Base-by-base conservation (phyloP, 2,113 vertebrate species). In the Puma concolor region DNA sequence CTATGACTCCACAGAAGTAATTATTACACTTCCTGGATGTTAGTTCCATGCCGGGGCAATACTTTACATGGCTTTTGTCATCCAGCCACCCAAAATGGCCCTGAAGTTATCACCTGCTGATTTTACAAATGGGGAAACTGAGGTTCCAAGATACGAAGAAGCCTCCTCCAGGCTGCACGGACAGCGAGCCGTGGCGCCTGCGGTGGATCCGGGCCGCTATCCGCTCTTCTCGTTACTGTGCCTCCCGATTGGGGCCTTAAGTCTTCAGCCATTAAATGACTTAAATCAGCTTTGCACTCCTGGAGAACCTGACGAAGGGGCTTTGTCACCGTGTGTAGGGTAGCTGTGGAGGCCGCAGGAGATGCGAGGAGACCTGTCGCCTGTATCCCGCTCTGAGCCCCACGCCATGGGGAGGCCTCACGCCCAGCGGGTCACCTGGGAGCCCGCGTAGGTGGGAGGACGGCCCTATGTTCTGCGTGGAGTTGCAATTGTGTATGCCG, bases 371-470 rank as follows among this genome's bases (percentile, higher is more conserved):
- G 44, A 21, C 11, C 12, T 0, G 1, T 9, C 2, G 0, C 12
- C 4, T 5, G 7, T 7, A 0, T 14, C 7, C 63, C 44, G 7
- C 44, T 33, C 67, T 8, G n/a, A 0, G 1, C 29, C 31, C 36
- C 17, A 7, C 33, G 12, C 0, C 0, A 12, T 0, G 4, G 16
- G 5, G 21, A 8, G 15, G 11, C 15, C 83, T 41, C 8, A 4
- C 0, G 16, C 27, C 7, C 0, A 38, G 31, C 25, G 25, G 0
- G 11, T 14, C 6, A 0, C 48, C 11, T 1, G 31, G 16, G 4
- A 14, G 19, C 4, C 2, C 0, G 36, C 3, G 38, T 6, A 1
- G n/a, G 19, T 17, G 38, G 48, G 15, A 2, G 14, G 13, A 33
- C 36, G 3, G 16, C 1, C 27, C 8, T 7, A 0, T 0, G 0